Base-by-base conservation (phyloP, 2,888 invertebrate species). In the Deroplatys truncata region DNA sequence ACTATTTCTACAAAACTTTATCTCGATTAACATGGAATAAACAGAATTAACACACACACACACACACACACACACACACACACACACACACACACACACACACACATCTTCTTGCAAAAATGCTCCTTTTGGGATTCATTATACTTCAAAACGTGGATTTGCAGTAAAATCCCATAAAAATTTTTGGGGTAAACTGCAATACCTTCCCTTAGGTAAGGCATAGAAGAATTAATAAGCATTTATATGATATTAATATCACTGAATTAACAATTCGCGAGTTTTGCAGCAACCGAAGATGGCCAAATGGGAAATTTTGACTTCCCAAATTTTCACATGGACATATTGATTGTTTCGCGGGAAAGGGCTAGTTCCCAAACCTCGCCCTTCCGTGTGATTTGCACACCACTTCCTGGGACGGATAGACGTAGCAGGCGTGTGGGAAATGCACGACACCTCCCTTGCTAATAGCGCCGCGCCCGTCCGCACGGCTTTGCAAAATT, bases 11-110 rank as follows among this genome's bases (percentile, higher is more conserved):
- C n/a, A n/a, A n/a, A n/a, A n/a, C n/a, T n/a, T n/a, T n/a, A n/a
- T 31, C 5, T 4, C 2, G 5, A 31, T 5, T 31, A 4, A 5
- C 5, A 5, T 5, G 5, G 5, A 5, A 31, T 2, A 4, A 31
- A 5, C 3, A 5, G 5, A 31, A 31, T 2, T 31, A 2, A 31
- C 5, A 5, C 5, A 5, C 2, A 5, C 5, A 5, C 2, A 31
- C 2, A 2, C 2, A 2, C 2, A 5, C 2, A 4, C 5, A 4
- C 5, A 2, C 5, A 31, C 3, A 2, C 5, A 5, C 5, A 2
- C 5, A 2, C 5, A 2, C 5, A 2, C 5, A 4, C 31, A 4
- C 5, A 2, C 5, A 4, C 31, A 4, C 5, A 5, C 5, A 4
- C 31, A 5, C 5, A 31, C 31, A 31, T 31, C 2, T 31, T 35